A percentile compares a stretch with the other conserved stretches of the same genome.
These are phyloP conservation scores for Leptinotarsa lineolata DNA, from an alignment of 1,140 invertebrate genomes.

Conservation along the genomic window DNA sequence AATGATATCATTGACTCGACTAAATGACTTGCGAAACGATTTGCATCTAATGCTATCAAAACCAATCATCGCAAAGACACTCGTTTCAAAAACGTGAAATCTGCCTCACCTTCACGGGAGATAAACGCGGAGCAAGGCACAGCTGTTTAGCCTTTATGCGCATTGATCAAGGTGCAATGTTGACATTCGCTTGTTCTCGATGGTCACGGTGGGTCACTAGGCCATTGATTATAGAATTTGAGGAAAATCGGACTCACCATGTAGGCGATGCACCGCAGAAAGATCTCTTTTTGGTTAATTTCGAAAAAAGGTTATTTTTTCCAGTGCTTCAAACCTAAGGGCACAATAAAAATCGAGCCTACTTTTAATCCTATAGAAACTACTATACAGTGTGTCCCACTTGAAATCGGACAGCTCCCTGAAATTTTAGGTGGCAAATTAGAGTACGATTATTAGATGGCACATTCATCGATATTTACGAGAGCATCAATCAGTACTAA, in stretches of 20 bases:
- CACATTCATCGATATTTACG: too few species aligned
- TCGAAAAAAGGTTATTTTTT: too few species aligned
- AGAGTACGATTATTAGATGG: too few species aligned
- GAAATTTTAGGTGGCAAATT: too few species aligned
- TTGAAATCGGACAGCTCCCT: too few species aligned
- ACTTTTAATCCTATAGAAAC: too few species aligned
- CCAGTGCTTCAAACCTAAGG: too few species aligned
- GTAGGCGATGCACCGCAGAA: not conserved
- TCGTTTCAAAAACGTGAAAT: slow-evolving; percentile 1
- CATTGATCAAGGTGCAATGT: slow-evolving; percentile 1
- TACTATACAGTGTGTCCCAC: too few species aligned
- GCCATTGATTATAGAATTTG: not conserved
- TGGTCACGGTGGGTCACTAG: not conserved
- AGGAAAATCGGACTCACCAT: not conserved
- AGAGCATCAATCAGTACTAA: too few species aligned
- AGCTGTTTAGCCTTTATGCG: not conserved
- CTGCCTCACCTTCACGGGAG: not conserved
- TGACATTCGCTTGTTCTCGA: slow-evolving; percentile 2
- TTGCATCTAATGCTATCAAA: not conserved
- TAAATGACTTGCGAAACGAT: not conserved
- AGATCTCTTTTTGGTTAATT: too few species aligned
- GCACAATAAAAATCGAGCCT: too few species aligned
- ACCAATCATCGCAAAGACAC: not conserved
- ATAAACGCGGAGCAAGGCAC: not conserved
- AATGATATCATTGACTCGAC: too few species aligned